These are phyloP conservation scores for Enchytraeus crypticus DNA, from an alignment of 2,888 invertebrate species.

Conservation along the genomic window DNA sequence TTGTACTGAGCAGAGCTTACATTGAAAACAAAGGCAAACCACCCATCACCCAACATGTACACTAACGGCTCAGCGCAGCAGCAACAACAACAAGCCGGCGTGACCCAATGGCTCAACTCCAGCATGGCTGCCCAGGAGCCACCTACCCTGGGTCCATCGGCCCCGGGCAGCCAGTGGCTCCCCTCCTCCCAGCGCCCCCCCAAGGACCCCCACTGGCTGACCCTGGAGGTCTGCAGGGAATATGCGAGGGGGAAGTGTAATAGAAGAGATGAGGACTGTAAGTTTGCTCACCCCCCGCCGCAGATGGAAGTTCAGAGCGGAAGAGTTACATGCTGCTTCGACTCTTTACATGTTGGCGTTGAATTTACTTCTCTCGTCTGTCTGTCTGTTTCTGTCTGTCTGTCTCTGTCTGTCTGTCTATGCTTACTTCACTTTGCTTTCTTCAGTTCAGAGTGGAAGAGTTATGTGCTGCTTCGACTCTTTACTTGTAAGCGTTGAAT, in stretches of 20 bases:
- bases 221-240: conserved; percentile 87
- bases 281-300: conserved; percentile 98
- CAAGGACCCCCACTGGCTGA: conserved; percentile 92
- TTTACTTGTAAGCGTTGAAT: conserved; percentile 99
- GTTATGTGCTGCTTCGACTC: conserved; percentile 99
- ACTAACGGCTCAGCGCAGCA: neutral
- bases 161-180: neutral
- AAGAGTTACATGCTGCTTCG: conserved; percentile 99
- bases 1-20: too few species aligned
- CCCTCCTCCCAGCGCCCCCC: neutral
- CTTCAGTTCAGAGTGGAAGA: conserved; percentile 97
- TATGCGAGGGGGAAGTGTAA: conserved; percentile 97
- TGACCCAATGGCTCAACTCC: neutral
- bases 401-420: too few species aligned
- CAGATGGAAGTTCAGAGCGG: conserved; percentile 99
- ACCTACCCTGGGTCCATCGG: neutral
- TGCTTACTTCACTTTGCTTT: too few species aligned
- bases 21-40: too few species aligned
- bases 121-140: neutral
- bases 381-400: too few species aligned
- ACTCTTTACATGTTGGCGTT: conserved; percentile 99
- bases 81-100: neutral
- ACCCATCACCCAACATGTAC: too few species aligned
- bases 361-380: too few species aligned
- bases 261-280: conserved; percentile 91